Conservation (phyloP, 2,888 invertebrate species). For the Yponomeuta malinellus region DNA sequence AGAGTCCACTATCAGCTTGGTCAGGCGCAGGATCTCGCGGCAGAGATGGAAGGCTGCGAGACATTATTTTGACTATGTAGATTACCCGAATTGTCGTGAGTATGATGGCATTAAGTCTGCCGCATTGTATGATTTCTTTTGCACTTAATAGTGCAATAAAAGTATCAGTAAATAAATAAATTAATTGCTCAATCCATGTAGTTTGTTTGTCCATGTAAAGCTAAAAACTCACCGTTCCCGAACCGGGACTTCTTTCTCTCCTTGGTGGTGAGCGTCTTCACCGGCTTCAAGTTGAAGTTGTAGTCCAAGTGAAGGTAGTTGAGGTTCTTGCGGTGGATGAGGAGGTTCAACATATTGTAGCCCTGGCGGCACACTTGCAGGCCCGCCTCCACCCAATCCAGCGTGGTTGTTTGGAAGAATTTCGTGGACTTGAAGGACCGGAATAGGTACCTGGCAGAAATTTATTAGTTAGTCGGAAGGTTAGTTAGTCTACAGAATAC, state of each 20-base stretch:
- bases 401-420: slow-evolving; percentile 99
- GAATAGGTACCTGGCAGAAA: slow-evolving; percentile 85
- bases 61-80: background rate
- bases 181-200: no score
- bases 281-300: slow-evolving; percentile 99
- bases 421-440: slow-evolving; percentile 99
- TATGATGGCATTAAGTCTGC: no score
- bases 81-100: background rate
- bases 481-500: no score
- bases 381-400: slow-evolving; percentile 99
- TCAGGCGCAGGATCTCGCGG: slow-evolving; percentile 97
- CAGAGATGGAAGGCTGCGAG: slow-evolving; percentile 96
- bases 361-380: slow-evolving; percentile 98
- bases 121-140: no score
- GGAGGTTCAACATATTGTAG: slow-evolving; percentile 99
- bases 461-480: background rate
- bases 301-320: slow-evolving; percentile 99
- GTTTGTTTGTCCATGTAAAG: background rate
- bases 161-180: no score
- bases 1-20: slow-evolving; percentile 98
- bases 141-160: no score
- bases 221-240: slow-evolving; percentile 83
- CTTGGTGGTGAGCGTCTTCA: slow-evolving; percentile 99
- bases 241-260: slow-evolving; percentile 99
- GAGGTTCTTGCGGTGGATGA: slow-evolving; percentile 99